phyloP scores from a whole-genome alignment of 2,797 vertebrate species.

The Halcyon smyrnensis region DNA sequence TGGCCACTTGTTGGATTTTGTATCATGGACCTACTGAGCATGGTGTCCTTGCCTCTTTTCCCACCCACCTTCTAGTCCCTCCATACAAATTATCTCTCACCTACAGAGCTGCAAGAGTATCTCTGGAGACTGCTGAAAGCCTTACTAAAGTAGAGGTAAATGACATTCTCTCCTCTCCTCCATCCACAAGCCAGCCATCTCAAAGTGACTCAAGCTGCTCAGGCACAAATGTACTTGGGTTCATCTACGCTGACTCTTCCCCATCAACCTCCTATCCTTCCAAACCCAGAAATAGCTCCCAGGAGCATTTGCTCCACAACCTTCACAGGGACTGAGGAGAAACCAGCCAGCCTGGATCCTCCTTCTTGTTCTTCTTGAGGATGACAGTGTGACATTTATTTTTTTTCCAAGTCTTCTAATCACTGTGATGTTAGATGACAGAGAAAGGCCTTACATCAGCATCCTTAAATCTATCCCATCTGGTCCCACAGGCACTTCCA shows the following conservation, averaged over 20 bases:
- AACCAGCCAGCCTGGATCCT: neutral
- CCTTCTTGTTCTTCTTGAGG: neutral
- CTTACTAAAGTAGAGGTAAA: neutral
- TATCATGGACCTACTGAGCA: accelerated
- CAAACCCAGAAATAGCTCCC: neutral
- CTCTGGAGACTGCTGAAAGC: neutral
- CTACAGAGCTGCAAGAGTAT: accelerated
- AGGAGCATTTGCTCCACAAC: neutral
- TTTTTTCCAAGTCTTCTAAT: neutral
- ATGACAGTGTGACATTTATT: neutral
- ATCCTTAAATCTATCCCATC: neutral
- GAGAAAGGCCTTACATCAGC: neutral
- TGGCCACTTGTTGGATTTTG: accelerated
- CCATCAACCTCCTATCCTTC: neutral
- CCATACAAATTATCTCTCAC: neutral
- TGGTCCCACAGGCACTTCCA: accelerated
- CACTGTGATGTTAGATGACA: neutral
- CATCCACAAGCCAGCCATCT: neutral
- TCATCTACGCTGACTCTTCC: neutral
- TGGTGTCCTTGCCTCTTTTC: neutral
- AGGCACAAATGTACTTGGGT: neutral
- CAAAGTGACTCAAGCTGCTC: neutral
- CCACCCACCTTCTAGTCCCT: neutral
- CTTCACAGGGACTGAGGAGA: neutral
- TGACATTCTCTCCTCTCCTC: neutral